Percentiles rank a stretch among this genome's conserved stretches.
Conservation (phyloP, 2,888 invertebrate genomes). For the Andrena praecox region DNA sequence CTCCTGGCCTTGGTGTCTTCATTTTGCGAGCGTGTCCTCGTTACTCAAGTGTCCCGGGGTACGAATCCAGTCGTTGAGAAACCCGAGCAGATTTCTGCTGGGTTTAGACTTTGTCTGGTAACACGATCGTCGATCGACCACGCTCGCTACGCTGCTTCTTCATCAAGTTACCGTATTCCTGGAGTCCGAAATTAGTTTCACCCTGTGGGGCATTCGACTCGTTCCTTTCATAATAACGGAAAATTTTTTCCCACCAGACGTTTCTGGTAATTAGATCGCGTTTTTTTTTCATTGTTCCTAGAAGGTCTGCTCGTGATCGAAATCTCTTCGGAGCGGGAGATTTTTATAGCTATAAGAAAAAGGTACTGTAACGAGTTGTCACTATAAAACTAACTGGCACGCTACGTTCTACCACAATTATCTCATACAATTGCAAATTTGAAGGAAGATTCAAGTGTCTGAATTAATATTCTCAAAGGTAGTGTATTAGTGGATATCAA, state of each 20-base stretch:
- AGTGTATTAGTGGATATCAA: too few relatives aligned
- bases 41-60: constrained; percentile 51
- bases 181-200: constrained; percentile 40
- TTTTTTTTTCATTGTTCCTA: constrained; percentile 20
- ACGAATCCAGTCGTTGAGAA: constrained; percentile 62
- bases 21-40: constrained; percentile 48
- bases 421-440: too few relatives aligned
- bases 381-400: too few relatives aligned
- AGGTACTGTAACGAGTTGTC: too few relatives aligned
- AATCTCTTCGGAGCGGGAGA: background rate
- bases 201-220: constrained; percentile 8
- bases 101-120: constrained; percentile 60
- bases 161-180: constrained; percentile 49
- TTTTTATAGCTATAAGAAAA: background rate
- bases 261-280: constrained; percentile 35
- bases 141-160: constrained; percentile 37
- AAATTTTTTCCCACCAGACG: constrained; percentile 6
- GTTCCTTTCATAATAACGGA: constrained; percentile 44
- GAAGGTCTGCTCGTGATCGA: background rate
- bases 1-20: constrained; percentile 35
- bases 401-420: too few relatives aligned
- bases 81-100: constrained; percentile 71
- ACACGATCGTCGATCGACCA: constrained; percentile 66
- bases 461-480: too few relatives aligned
- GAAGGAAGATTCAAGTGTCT: too few relatives aligned